phyloP scores from a whole-genome alignment of 2,113 vertebrate species.

The Osmerus eperlanus region DNA sequence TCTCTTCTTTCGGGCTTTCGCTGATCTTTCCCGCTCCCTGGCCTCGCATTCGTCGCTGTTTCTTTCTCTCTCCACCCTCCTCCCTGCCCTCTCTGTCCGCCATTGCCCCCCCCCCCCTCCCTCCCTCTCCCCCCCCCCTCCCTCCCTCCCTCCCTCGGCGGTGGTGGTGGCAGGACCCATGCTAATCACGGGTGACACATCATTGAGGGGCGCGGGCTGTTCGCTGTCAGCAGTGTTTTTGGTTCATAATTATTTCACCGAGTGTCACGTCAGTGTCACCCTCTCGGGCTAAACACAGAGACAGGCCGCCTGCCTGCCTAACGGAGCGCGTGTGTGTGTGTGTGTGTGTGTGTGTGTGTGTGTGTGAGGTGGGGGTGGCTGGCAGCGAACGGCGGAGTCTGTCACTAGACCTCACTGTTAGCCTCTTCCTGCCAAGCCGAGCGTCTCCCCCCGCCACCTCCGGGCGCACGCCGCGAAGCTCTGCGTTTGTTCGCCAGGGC shows the following conservation, averaged over 20 bases:
- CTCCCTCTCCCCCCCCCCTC: slow-evolving; percentile 21
- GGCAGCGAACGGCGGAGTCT: slow-evolving; percentile 40
- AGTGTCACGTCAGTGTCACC: slow-evolving; percentile 99
- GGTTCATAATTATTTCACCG: slow-evolving; percentile 99
- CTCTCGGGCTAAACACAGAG: slow-evolving; percentile 89
- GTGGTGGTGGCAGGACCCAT: slow-evolving; percentile 74
- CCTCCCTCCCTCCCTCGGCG: slow-evolving; percentile 53
- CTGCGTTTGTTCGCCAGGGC: slow-evolving; percentile 51
- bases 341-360: slow-evolving; percentile 36
- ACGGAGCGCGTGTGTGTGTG: no score
- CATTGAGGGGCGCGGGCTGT: slow-evolving; percentile 97
- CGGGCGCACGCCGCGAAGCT: slow-evolving; percentile 39
- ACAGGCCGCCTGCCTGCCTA: slow-evolving; percentile 77
- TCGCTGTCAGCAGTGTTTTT: slow-evolving; percentile 99
- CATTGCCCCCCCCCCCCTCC: background rate
- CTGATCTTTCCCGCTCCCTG: slow-evolving; percentile 17
- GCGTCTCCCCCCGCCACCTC: slow-evolving; percentile 45
- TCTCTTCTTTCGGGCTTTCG: slow-evolving; percentile 18
- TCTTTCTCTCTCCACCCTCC: background rate
- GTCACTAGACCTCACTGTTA: slow-evolving; percentile 74
- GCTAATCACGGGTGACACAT: slow-evolving; percentile 97
- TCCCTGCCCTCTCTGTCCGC: background rate
- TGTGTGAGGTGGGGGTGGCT: slow-evolving; percentile 32
- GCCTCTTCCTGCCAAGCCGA: slow-evolving; percentile 73
- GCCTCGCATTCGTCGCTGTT: slow-evolving; percentile 12